These are phyloP conservation scores for Pandion haliaetus DNA, from an alignment of 2,113 vertebrate species.

Conservation along the genomic window DNA sequence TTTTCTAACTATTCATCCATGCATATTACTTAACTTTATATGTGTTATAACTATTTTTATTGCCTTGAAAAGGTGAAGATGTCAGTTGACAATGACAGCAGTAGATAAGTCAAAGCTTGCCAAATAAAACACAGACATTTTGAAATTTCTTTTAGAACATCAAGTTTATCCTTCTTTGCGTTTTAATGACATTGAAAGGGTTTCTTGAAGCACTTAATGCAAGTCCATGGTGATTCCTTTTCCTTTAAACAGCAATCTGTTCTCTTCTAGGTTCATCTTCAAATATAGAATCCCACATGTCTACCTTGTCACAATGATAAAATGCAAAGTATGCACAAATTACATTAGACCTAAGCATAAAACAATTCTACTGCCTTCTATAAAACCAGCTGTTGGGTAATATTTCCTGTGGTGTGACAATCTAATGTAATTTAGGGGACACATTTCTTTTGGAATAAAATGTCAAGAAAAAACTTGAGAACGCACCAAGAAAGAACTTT, in stretches of 20 bases:
- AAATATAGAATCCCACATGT: not conserved
- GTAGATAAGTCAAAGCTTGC: not conserved
- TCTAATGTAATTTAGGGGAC: not conserved
- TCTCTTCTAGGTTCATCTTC: not conserved
- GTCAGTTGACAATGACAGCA: not conserved
- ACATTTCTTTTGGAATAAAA: not conserved
- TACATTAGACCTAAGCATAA: not conserved
- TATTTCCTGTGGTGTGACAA: not conserved
- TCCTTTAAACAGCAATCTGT: not conserved
- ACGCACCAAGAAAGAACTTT: not conserved
- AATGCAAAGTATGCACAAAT: not conserved
- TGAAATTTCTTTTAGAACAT: not conserved
- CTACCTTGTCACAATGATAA: not conserved
- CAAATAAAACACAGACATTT: not conserved
- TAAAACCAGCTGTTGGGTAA: not conserved
- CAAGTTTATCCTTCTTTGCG: not conserved
- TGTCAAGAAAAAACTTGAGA: not conserved
- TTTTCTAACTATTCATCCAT: not conserved
- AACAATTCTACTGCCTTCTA: not conserved
- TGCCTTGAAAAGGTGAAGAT: not conserved
- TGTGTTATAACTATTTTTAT: not conserved
- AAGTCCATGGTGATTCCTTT: not conserved
- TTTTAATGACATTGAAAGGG: not conserved
- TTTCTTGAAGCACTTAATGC: not conserved
- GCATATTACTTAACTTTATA: not conserved